A percentile compares a stretch with the other conserved stretches of the same genome.
Conservation (phyloP, 2,888 invertebrate species). For the Microdon myrmicae region DNA sequence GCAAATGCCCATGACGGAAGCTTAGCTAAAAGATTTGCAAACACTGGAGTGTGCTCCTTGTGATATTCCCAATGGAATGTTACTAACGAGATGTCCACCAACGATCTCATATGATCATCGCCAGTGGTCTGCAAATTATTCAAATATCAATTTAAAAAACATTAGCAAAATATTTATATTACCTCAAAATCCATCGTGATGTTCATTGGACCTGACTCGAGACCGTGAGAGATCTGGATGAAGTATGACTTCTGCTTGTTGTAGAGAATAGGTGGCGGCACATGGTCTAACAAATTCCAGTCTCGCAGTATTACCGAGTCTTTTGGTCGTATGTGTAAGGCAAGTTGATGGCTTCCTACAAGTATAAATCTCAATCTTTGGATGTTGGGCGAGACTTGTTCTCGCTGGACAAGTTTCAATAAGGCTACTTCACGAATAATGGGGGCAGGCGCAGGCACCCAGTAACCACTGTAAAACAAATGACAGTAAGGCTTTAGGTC, state of each 20-base stretch:
- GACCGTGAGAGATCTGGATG: conserved; percentile 58
- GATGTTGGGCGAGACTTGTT: conserved; percentile 41
- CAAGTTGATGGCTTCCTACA: conserved; percentile 56
- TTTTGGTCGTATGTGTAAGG: conserved; percentile 58
- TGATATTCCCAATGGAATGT: conserved; percentile 59
- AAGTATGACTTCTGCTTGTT: conserved; percentile 57
- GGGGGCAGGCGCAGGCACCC: conserved; percentile 58
- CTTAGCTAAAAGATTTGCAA: conserved; percentile 57
- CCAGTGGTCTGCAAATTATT: conserved; percentile 50
- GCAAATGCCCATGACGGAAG: conserved; percentile 59
- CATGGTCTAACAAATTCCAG: conserved; percentile 56
- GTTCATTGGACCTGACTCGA: conserved; percentile 57
- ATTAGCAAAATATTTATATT: not conserved
- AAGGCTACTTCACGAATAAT: conserved; percentile 56
- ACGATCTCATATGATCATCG: conserved; percentile 54
- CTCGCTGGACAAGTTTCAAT: conserved; percentile 50
- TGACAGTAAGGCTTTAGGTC: not conserved
- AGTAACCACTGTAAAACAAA: conserved; percentile 55
- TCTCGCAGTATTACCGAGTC: conserved; percentile 53
- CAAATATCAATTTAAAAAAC: not conserved
- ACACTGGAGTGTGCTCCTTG: conserved; percentile 58
- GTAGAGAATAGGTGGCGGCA: conserved; percentile 56
- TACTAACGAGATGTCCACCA: conserved; percentile 58
- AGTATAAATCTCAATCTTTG: conserved; percentile 55
- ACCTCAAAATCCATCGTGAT: conserved; percentile 58